Evolutionary conservation across 2,113 vertebrate species (phyloP).

Genomic region (Macroglossus sobrinus): DNA sequence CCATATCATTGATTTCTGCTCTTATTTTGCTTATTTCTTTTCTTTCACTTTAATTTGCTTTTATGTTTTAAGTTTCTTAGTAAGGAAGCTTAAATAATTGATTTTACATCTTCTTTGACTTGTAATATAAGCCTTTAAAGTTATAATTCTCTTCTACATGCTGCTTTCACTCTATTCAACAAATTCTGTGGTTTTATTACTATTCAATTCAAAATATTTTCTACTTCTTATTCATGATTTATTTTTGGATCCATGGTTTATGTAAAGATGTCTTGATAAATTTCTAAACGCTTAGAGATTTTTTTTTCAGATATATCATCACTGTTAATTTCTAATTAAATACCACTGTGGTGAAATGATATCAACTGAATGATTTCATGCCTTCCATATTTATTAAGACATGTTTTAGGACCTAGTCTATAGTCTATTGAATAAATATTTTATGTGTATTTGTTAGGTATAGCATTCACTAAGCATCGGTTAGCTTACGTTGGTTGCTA

Average conservation of each 20-base stretch:
- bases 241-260: not conserved
- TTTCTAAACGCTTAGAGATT: not conserved
- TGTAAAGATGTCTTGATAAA: not conserved
- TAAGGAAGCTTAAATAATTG: not conserved
- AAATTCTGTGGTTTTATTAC: not conserved
- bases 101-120: not conserved
- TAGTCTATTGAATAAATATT: not conserved
- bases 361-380: not conserved
- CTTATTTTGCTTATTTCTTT: not conserved
- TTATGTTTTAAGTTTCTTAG: not conserved
- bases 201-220: not conserved
- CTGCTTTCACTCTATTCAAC: not conserved
- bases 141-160: not conserved
- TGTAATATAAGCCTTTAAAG: not conserved
- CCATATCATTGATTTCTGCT: not conserved
- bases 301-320: not conserved
- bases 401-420: not conserved
- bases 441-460: not conserved
- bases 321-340: not conserved
- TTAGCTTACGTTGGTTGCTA: not conserved
- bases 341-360: not conserved
- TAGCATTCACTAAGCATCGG: not conserved
- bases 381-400: not conserved
- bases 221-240: not conserved
- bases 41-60: not conserved